phyloP scores from a whole-genome alignment of 23 tunicate genomes.

The Ascidia mentula region DNA sequence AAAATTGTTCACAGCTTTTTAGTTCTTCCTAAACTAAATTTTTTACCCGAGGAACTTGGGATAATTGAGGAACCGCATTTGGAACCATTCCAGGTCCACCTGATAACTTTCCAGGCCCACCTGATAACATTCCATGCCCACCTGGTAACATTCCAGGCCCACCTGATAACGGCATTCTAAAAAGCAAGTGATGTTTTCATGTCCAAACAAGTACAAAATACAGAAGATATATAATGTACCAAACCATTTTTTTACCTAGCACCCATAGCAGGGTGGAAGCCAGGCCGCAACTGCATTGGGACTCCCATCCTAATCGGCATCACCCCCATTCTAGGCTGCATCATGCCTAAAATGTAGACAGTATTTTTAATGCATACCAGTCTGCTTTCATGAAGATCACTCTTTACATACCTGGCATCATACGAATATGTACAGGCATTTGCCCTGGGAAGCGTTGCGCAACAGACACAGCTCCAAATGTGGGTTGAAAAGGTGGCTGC shows the following conservation, averaged over 20 bases:
- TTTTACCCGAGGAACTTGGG: background rate
- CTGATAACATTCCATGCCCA: no score
- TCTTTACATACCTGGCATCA: background rate
- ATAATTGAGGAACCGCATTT: background rate
- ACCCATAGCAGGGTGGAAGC: conserved; percentile 45
- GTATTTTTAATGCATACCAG: no score
- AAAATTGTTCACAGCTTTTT: no score
- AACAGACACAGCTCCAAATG: conserved; percentile 52
- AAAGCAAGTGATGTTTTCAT: background rate
- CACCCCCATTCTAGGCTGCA: conserved; percentile 72
- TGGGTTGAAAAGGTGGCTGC: conserved; percentile 22
- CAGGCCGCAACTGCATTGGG: conserved; percentile 87
- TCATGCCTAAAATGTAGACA: no score
- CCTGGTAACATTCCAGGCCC: conserved; percentile 3
- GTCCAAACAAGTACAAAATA: background rate
- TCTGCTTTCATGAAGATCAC: background rate
- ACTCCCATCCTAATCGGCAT: conserved; percentile 89
- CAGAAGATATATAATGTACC: background rate
- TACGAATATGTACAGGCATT: conserved; percentile 48
- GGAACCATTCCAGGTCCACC: conserved; percentile 13
- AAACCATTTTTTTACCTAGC: conserved; percentile 43
- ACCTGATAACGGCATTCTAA: conserved; percentile 9
- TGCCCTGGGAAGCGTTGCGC: conserved; percentile 61
- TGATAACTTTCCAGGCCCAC: no score
- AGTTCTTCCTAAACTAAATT: no score